Conservation (phyloP, 2,888 invertebrate genomes). For the Leptinotarsa tumamoca region DNA sequence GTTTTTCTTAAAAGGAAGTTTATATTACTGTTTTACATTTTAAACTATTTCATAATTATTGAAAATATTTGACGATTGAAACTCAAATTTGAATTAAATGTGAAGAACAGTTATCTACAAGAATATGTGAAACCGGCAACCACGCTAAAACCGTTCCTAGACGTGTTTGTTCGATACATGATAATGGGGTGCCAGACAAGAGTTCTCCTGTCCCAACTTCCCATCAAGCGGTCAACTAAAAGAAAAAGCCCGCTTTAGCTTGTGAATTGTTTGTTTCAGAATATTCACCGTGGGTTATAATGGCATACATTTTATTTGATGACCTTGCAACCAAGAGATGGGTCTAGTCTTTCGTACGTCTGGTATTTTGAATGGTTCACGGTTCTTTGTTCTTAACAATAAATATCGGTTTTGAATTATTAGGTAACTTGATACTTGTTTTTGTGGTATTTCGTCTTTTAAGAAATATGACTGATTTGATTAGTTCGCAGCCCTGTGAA, state of each 20-base stretch:
- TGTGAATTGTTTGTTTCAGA: background rate
- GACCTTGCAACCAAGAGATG: conserved; percentile 2
- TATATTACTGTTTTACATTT: too few species aligned
- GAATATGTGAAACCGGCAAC: background rate
- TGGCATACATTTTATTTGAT: background rate
- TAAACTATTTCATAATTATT: too few species aligned
- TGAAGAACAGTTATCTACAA: too few species aligned
- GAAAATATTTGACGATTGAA: too few species aligned
- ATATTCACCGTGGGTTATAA: background rate
- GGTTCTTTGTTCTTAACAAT: background rate
- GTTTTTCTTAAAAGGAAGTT: too few species aligned
- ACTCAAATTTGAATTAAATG: too few species aligned
- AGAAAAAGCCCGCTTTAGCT: background rate
- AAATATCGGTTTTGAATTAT: too few species aligned
- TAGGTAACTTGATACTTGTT: too few species aligned
- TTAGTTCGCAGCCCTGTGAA: too few species aligned
- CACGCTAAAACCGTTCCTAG: background rate
- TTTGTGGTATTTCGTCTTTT: too few species aligned
- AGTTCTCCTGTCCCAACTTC: background rate
- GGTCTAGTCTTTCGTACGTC: background rate
- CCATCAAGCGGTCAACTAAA: conserved; percentile 2
- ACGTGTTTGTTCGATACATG: conserved; percentile 13
- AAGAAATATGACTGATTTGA: too few species aligned
- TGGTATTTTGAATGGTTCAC: background rate
- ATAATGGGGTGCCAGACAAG: conserved; percentile 3